Conservation (phyloP, 2,888 invertebrate genomes). For the Pristionchus fissidentatus region DNA sequence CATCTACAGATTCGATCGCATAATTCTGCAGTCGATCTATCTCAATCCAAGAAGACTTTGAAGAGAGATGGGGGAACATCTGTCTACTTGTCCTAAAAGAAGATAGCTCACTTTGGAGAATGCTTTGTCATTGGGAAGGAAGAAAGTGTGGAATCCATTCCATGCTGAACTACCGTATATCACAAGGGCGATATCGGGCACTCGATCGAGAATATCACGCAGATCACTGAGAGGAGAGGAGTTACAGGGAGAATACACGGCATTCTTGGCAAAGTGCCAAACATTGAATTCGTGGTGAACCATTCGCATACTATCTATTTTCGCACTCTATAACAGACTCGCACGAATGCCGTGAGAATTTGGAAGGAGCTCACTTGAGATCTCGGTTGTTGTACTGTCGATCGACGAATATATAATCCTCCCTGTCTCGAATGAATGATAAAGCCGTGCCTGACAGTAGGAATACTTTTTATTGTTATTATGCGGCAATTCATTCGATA, state of each 20-base stretch:
- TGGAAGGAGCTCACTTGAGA: conserved; percentile 66
- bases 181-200: conserved; percentile 74
- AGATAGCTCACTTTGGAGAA: conserved; percentile 68
- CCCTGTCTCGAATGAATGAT: conserved; percentile 71
- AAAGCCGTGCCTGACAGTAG: conserved; percentile 69
- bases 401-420: conserved; percentile 71
- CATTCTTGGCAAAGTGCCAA: no score
- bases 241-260: no score
- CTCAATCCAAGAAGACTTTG: background rate
- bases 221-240: conserved; percentile 63
- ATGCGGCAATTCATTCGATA: background rate
- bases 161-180: conserved; percentile 73
- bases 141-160: conserved; percentile 76
- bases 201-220: conserved; percentile 73
- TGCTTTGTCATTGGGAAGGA: conserved; percentile 75
- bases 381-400: conserved; percentile 74
- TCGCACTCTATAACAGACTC: background rate
- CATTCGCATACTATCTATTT: background rate
- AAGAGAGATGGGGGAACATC: background rate
- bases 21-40: background rate
- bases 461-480: conserved; percentile 48
- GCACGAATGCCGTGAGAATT: background rate
- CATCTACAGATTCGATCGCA: background rate
- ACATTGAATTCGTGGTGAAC: no score
- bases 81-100: background rate